These are phyloP conservation scores for Poecilia latipinna DNA, from an alignment of 2,113 vertebrate species.

Conservation along the genomic window DNA sequence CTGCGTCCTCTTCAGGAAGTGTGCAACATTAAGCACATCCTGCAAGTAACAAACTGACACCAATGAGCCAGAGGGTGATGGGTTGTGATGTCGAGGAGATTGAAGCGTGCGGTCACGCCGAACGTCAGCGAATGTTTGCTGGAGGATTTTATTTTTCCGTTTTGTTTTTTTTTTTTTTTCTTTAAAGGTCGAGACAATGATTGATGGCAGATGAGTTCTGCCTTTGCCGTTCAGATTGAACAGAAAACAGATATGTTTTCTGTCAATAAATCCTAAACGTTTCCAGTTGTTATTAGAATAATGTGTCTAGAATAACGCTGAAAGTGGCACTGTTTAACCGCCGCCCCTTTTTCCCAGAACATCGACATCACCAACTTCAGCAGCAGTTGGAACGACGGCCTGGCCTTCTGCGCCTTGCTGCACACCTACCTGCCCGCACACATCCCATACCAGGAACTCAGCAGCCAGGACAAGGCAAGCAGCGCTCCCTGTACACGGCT, in stretches of 20 bases:
- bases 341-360: conserved; percentile 80
- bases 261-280: conserved; percentile 24
- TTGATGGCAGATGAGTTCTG: conserved; percentile 14
- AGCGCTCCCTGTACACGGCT: neutral
- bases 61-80: neutral
- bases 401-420: conserved; percentile 95
- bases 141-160: conserved; percentile 7
- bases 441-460: conserved; percentile 95
- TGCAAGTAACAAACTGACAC: conserved; percentile 9
- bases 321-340: neutral
- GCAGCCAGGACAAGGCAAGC: conserved; percentile 92
- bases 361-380: conserved; percentile 99
- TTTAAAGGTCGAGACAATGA: conserved; percentile 17
- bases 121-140: neutral
- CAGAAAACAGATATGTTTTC: too few relatives aligned
- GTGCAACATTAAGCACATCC: conserved; percentile 58
- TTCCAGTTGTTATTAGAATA: neutral
- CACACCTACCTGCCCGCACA: conserved; percentile 97
- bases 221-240: neutral
- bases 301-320: too few relatives aligned
- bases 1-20: conserved; percentile 63
- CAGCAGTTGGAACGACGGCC: conserved; percentile 98
- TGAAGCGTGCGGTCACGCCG: neutral
- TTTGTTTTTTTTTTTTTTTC: neutral
- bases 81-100: neutral